phyloP scores from a whole-genome alignment of 2,888 invertebrate genomes.

The Troides aeacus region DNA sequence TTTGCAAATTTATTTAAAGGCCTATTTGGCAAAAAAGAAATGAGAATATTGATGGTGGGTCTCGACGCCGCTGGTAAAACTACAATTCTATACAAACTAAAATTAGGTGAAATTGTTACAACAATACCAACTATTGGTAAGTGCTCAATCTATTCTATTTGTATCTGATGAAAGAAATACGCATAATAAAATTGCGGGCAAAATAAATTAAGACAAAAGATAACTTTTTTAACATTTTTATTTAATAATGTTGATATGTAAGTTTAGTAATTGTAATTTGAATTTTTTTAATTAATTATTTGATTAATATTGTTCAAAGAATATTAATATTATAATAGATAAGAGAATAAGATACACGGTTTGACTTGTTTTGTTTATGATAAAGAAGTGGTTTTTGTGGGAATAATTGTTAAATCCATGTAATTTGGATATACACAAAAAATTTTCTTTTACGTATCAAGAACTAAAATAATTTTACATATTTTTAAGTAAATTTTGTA shows the following conservation, averaged over 20 bases:
- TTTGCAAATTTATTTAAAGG: constrained; percentile 99
- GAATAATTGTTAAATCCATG: not conserved
- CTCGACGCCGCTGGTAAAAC: constrained; percentile 99
- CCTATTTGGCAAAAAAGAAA: constrained; percentile 99
- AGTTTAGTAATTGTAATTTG: not conserved
- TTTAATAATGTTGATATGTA: not conserved
- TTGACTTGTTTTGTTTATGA: not conserved
- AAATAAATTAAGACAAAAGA: too few species aligned
- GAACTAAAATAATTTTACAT: too few species aligned
- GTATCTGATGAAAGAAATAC: not conserved
- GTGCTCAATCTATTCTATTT: constrained; percentile 47
- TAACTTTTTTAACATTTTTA: not conserved
- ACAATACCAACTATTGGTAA: constrained; percentile 99
- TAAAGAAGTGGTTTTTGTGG: not conserved
- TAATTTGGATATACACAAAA: too few species aligned
- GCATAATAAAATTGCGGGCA: not conserved
- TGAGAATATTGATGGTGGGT: constrained; percentile 99
- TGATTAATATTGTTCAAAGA: not conserved
- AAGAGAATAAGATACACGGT: not conserved
- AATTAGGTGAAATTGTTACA: constrained; percentile 99
- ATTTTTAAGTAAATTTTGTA: too few species aligned
- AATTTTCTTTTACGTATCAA: too few species aligned
- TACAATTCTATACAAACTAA: constrained; percentile 99
- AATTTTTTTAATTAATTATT: not conserved
- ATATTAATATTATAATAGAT: not conserved